These are phyloP conservation scores for Alouatta palliata DNA, from an alignment of 2,113 vertebrate genomes.

Conservation along the genomic window DNA sequence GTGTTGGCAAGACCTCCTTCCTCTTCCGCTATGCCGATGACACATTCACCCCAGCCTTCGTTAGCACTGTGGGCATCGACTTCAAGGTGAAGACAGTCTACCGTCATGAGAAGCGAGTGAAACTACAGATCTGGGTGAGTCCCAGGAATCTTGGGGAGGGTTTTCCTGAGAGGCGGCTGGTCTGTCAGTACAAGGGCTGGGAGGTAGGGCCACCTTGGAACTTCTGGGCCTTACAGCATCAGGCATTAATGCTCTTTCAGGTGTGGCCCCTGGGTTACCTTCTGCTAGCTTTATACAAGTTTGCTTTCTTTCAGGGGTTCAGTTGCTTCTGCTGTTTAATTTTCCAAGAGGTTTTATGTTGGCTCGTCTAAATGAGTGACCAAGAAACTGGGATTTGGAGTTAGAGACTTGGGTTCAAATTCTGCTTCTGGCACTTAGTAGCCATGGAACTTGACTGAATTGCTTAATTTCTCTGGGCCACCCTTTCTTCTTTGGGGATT, in stretches of 20 bases:
- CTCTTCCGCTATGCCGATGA: constrained; percentile 98
- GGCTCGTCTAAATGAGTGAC: not conserved
- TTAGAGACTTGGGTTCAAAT: constrained; percentile 45
- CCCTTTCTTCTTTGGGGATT: not conserved
- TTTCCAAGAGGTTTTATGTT: constrained; percentile 2
- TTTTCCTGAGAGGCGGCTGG: not conserved
- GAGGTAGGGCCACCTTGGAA: not conserved
- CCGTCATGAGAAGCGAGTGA: constrained; percentile 97
- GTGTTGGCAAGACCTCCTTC: constrained; percentile 98
- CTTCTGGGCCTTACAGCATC: not conserved
- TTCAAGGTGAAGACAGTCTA: constrained; percentile 99
- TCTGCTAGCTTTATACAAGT: constrained; percentile 3
- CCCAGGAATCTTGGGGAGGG: not conserved
- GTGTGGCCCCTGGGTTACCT: not conserved
- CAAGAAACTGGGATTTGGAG: constrained; percentile 26
- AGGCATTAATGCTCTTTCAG: not conserved
- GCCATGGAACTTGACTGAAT: not conserved
- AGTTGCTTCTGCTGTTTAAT: not conserved
- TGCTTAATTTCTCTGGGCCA: constrained; percentile 24
- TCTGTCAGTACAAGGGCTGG: not conserved
- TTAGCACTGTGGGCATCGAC: constrained; percentile 98
- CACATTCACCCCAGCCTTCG: constrained; percentile 97
- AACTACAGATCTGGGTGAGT: constrained; percentile 99
- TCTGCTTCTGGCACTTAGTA: not conserved
- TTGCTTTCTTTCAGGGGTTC: not conserved